Evolutionary conservation across 2,888 invertebrate species (phyloP), one percentile per base, ranked within the genome.

Genomic region (Chorisops tibialis): DNA sequence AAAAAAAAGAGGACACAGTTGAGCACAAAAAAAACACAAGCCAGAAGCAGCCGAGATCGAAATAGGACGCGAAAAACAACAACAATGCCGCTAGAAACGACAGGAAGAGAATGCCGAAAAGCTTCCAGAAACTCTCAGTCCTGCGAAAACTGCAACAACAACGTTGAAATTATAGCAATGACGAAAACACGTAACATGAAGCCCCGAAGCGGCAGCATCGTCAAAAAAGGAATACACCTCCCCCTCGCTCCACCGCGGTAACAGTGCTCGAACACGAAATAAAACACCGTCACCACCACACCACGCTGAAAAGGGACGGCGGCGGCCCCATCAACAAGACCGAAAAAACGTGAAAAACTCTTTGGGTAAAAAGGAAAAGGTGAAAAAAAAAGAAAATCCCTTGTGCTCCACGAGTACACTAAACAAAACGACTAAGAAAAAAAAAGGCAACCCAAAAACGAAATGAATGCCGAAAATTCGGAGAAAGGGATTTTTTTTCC

Each of bases 401-500:
- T 41, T 18, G 43, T 43, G 18, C 19, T 9, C 16, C 16, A 41
- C 6, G 41, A 16, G 41, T 41, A 18, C 9, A 18, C n/a, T 39
- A 39, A 16, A 16, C 16, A 2, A 16, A 45, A 9, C 16, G 18
- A 11, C 4, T 4, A 19, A n/a, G 12, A n/a, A 47, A 47, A 47
- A 47, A 47, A 21, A 9, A 14, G 14, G 49, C 49, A 50, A 35
- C 49, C 49, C 49, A 35, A 18, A 50, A 50, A 30, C 47, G 47
- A 47, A 47, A 47, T 35, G 48, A 24, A 48, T 30, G 22, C 49
- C 49, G 49, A 50, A 30, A 50, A 50, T 30, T 35, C n/a, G 16
- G 49, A 14, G 30, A 50, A 50, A 50, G 30, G 49, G 49, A 50
- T 50, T 50, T 50, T 47, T 47, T 43, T 43, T 43, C 18, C 19